A percentile compares a stretch with the other conserved stretches of the same genome.
These are phyloP conservation scores for Protobothrops flavoviridis DNA, from an alignment of 2,113 vertebrate species.

Conservation along the genomic window DNA sequence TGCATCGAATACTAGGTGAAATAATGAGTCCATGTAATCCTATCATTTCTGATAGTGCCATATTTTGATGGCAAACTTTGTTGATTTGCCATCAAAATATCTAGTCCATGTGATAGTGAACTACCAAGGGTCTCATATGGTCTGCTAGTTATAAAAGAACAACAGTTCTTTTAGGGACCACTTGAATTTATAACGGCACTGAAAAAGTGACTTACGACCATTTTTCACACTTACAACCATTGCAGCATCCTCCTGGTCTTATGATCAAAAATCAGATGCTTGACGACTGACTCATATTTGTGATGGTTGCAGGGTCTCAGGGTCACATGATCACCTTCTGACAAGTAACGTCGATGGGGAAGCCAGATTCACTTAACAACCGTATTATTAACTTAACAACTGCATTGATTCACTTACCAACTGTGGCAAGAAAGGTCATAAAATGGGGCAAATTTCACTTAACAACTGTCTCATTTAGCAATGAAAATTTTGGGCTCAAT, in stretches of 20 bases:
- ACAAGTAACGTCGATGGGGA: background rate
- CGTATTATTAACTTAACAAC: background rate
- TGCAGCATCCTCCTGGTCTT: background rate
- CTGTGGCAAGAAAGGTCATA: background rate
- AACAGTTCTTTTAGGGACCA: background rate
- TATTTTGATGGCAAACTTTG: background rate
- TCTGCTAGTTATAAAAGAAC: background rate
- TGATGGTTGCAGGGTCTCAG: background rate
- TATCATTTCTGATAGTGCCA: background rate
- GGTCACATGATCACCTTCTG: background rate
- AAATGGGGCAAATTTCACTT: background rate
- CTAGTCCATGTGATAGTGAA: background rate
- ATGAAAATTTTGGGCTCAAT: background rate
- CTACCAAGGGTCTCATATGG: background rate
- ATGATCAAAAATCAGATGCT: background rate
- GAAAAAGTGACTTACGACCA: background rate
- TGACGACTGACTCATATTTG: background rate
- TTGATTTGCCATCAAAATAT: background rate
- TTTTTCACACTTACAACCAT: background rate
- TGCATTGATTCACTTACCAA: background rate
- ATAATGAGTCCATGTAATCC: background rate
- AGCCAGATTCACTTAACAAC: background rate
- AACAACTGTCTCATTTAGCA: background rate
- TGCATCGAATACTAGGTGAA: background rate
- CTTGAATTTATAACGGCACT: background rate